phyloP scores from a whole-genome alignment of 2,797 vertebrate genomes.

The Helarctos malayanus region DNA sequence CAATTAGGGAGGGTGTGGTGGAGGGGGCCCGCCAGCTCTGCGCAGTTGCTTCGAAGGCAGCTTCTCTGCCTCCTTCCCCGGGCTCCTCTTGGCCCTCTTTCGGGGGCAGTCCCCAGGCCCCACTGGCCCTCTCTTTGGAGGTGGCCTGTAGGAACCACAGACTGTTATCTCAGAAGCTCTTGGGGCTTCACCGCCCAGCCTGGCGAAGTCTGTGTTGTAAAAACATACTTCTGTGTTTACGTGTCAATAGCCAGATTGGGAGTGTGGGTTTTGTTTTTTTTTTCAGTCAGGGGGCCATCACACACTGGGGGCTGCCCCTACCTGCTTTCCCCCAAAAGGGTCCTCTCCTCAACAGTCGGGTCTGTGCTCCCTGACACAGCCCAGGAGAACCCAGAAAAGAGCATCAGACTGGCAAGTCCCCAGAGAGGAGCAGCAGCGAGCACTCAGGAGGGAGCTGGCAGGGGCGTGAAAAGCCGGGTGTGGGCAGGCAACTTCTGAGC shows the following conservation, averaged over 20 bases:
- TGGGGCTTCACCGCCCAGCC: neutral
- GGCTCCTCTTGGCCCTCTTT: neutral
- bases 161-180: neutral
- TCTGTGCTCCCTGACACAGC: neutral
- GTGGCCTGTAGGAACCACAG: neutral
- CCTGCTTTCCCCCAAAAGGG: neutral
- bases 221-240: conserved; percentile 59
- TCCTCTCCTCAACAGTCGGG: neutral
- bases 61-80: neutral
- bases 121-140: neutral
- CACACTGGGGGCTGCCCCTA: neutral
- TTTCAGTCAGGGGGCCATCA: conserved; percentile 18
- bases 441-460: neutral
- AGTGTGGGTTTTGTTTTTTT: neutral
- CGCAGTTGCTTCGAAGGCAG: conserved; percentile 58
- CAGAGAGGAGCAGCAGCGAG: neutral
- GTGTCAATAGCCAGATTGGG: neutral
- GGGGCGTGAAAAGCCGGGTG: neutral
- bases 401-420: conserved; percentile 48
- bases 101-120: neutral
- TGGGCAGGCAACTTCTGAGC: neutral
- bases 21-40: conserved; percentile 44
- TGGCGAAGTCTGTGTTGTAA: neutral
- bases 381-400: conserved; percentile 63
- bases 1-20: conserved; percentile 79